phyloP scores from a whole-genome alignment of 1,140 invertebrate genomes.

The Lysiphlebus fabarum region DNA sequence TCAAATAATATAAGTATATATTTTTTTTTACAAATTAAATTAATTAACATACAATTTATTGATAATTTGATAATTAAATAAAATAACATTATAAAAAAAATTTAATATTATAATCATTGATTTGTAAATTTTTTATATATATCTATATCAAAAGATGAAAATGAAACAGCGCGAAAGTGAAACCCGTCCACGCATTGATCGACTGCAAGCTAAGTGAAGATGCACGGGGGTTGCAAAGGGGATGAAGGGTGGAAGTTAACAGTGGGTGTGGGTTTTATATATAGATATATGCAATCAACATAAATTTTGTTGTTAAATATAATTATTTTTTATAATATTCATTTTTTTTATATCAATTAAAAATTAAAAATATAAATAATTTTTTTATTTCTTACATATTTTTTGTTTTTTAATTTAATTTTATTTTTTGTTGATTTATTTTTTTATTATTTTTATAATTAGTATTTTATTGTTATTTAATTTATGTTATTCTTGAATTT shows the following conservation, averaged over 20 bases:
- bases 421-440: no score
- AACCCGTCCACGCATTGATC: slow-evolving; percentile 57
- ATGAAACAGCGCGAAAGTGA: slow-evolving; percentile 54
- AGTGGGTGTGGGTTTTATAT: slow-evolving; percentile 28
- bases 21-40: no score
- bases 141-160: background rate
- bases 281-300: slow-evolving; percentile 31
- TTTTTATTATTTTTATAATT: background rate
- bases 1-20: no score
- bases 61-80: no score
- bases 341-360: no score
- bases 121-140: background rate
- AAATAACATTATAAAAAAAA: no score
- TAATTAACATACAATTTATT: no score
- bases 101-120: no score
- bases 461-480: background rate
- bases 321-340: no score
- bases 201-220: slow-evolving; percentile 46
- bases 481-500: slow-evolving; percentile 51
- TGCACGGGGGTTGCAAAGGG: slow-evolving; percentile 25
- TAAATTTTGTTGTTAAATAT: slow-evolving; percentile 6
- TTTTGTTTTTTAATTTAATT: no score
- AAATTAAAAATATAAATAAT: no score
- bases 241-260: slow-evolving; percentile 35
- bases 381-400: no score